Conservation (phyloP, 1,140 invertebrate species). For the Drosophila bipectinata region DNA sequence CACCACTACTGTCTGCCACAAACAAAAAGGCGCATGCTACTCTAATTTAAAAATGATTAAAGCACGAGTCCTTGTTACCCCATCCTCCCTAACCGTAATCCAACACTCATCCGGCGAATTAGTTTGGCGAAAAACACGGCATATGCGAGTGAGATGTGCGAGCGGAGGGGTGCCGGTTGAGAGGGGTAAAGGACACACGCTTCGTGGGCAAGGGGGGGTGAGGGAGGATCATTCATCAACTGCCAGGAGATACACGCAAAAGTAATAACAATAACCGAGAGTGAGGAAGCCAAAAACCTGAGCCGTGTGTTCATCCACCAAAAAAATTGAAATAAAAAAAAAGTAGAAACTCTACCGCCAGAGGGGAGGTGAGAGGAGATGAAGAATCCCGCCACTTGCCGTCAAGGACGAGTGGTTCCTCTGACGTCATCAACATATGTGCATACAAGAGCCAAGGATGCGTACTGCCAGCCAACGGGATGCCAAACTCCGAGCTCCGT, state of each 20-base stretch:
- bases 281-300: conserved; percentile 38
- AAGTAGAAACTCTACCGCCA: too few relatives aligned
- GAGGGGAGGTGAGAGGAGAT: not conserved
- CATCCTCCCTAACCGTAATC: conserved; percentile 57
- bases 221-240: conserved; percentile 67
- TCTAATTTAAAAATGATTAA: conserved; percentile 84
- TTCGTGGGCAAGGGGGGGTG: conserved; percentile 2
- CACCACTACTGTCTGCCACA: not conserved
- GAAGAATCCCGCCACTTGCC: conserved; percentile 65
- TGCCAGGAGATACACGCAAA: conserved; percentile 64
- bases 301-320: conserved; percentile 52
- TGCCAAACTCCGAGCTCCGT: conserved; percentile 7
- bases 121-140: conserved; percentile 70
- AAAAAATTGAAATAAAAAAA: conserved; percentile 29
- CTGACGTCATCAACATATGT: conserved; percentile 74
- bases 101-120: conserved; percentile 77
- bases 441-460: conserved; percentile 35
- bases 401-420: conserved; percentile 71
- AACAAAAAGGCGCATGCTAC: conserved; percentile 72
- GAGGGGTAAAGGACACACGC: conserved; percentile 2
- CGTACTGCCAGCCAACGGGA: conserved; percentile 12
- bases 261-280: conserved; percentile 75
- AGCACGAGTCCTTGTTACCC: conserved; percentile 44
- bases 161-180: not conserved
- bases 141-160: conserved; percentile 51